Conservation (phyloP, 2,113 vertebrate species). For the Cebidichthys violaceus region DNA sequence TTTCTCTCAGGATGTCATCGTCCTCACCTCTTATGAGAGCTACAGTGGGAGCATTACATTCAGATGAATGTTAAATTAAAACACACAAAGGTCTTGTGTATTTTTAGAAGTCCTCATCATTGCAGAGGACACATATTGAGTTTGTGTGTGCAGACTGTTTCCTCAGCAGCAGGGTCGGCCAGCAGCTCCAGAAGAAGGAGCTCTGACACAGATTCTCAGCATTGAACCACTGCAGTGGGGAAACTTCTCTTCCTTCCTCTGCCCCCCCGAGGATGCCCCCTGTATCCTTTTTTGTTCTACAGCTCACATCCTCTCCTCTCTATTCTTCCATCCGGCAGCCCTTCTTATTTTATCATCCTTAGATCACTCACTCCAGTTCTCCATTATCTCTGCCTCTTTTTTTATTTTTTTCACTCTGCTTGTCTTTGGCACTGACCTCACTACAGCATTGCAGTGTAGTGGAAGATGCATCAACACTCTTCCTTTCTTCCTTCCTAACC, state of each 20-base stretch:
- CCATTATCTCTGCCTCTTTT: conserved; percentile 61
- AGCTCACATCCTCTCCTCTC: conserved; percentile 46
- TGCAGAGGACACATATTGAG: conserved; percentile 23
- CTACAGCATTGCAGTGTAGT: conserved; percentile 76
- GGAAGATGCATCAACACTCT: conserved; percentile 67
- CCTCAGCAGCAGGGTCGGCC: conserved; percentile 56
- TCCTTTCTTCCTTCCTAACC: conserved; percentile 48
- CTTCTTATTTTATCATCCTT: conserved; percentile 66
- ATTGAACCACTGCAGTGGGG: conserved; percentile 64
- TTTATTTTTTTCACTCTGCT: conserved; percentile 39
- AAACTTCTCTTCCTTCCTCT: conserved; percentile 60
- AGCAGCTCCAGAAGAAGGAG: conserved; percentile 49
- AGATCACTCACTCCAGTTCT: conserved; percentile 61
- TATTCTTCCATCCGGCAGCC: conserved; percentile 36
- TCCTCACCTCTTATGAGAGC: neutral
- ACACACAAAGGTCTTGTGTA: conserved; percentile 12
- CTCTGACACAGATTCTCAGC: conserved; percentile 65
- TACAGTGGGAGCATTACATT: neutral
- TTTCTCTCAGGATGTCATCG: conserved; percentile 23
- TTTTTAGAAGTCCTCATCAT: conserved; percentile 38
- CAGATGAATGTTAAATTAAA: conserved; percentile 5
- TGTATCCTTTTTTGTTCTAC: conserved; percentile 47
- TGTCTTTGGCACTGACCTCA: conserved; percentile 72
- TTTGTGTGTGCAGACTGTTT: conserved; percentile 44
- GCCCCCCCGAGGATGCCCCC: neutral